These are phyloP conservation scores for Mongoloraphidia duomilia DNA, from an alignment of 2,888 invertebrate genomes.

Conservation along the genomic window DNA sequence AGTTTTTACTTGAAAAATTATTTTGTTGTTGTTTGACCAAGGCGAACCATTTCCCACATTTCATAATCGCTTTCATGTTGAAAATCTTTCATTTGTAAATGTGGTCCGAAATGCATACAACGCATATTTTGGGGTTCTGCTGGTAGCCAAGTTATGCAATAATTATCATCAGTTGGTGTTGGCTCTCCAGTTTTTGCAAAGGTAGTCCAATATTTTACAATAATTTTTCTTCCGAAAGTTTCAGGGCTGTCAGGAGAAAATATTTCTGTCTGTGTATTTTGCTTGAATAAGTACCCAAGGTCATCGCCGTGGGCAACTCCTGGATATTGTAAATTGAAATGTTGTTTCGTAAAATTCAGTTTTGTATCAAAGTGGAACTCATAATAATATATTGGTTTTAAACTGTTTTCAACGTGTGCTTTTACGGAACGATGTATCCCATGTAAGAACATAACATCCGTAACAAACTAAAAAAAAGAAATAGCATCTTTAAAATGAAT, in stretches of 20 bases:
- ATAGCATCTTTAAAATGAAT: too few species aligned
- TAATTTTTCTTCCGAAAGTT: conserved; percentile 13
- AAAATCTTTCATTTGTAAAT: too few species aligned
- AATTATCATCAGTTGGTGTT: conserved; percentile 8
- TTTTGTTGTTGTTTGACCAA: too few species aligned
- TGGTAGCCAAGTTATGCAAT: too few species aligned
- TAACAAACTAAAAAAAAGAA: background rate
- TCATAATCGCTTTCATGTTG: too few species aligned
- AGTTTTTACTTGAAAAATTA: too few species aligned
- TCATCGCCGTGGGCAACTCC: conserved; percentile 21
- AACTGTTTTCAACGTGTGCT: background rate
- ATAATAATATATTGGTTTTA: background rate
- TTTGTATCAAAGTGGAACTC: background rate
- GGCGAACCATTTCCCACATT: too few species aligned
- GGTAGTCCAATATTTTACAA: conserved; percentile 20
- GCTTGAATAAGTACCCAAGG: conserved; percentile 19
- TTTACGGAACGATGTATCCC: background rate
- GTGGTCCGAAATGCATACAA: too few species aligned
- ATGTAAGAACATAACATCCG: background rate
- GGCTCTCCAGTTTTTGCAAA: conserved; percentile 21
- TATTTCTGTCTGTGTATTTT: conserved; percentile 9
- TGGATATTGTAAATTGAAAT: background rate
- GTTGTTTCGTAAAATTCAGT: background rate
- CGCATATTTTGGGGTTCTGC: too few species aligned
- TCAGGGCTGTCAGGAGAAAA: conserved; percentile 11